Percentiles rank a stretch among this genome's conserved stretches.
phyloP scores from a whole-genome alignment of 2,113 vertebrate genomes.

The Stictonetta naevosa region DNA sequence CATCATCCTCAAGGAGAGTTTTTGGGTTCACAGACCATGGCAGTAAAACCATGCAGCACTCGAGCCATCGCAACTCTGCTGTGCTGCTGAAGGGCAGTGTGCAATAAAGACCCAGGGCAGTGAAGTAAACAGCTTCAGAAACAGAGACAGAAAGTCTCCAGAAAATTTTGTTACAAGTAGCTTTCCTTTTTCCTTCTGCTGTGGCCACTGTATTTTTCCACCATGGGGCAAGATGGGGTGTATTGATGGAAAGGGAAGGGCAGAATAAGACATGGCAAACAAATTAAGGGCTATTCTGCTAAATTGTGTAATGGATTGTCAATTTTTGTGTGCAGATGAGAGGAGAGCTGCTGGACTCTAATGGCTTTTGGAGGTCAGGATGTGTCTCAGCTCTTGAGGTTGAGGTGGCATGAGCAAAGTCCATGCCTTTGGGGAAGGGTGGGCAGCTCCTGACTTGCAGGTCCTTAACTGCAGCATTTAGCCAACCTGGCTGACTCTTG shows the following conservation, averaged over 20 bases:
- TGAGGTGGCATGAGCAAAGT: background rate
- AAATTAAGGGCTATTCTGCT: background rate
- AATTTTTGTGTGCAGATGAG: background rate
- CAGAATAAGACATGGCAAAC: rapidly evolving
- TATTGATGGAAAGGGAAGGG: background rate
- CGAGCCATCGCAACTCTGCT: background rate
- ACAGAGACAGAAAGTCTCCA: background rate
- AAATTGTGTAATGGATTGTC: background rate
- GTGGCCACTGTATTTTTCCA: background rate
- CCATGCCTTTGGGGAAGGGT: background rate
- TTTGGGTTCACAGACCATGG: background rate
- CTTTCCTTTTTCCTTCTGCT: background rate
- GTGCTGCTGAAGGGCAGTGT: too few relatives aligned
- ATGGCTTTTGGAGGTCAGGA: background rate
- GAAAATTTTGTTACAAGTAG: background rate
- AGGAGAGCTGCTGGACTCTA: background rate
- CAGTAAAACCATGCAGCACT: background rate
- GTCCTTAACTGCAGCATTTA: background rate
- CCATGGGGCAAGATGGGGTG: background rate
- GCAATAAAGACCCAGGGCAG: background rate
- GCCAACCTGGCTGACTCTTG: background rate
- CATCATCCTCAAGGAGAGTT: background rate
- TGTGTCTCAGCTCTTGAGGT: background rate
- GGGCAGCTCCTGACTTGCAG: background rate
- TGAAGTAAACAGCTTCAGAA: background rate